phyloP scores from a whole-genome alignment of 2,113 vertebrate species.

The Actenoides hombroni region DNA sequence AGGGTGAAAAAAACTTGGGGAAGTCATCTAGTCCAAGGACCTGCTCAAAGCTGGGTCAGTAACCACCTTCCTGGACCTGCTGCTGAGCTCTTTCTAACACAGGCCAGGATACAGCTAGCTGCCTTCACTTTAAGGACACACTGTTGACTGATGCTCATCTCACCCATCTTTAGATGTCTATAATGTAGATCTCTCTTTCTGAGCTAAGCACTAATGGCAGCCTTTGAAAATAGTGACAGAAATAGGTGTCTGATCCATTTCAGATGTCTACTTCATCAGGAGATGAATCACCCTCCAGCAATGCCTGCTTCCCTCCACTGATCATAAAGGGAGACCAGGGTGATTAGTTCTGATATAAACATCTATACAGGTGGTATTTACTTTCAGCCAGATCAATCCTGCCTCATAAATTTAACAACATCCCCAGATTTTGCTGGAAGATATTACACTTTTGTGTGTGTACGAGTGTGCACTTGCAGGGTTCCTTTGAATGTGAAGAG shows the following conservation, averaged over 20 bases:
- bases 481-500: background rate
- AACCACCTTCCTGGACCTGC: background rate
- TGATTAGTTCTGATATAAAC: background rate
- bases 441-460: background rate
- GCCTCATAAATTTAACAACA: background rate
- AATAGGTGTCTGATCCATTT: slow-evolving; percentile 20
- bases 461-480: background rate
- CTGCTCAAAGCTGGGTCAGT: background rate
- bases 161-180: background rate
- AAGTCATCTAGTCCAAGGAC: background rate
- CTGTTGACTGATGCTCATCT: background rate
- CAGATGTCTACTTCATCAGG: background rate
- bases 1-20: background rate
- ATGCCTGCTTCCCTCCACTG: background rate
- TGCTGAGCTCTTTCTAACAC: background rate
- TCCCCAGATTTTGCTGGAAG: background rate
- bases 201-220: background rate
- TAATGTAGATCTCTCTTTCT: background rate
- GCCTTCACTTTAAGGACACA: background rate
- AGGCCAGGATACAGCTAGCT: background rate
- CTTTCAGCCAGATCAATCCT: background rate
- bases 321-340: background rate
- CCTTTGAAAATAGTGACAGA: slow-evolving; percentile 10
- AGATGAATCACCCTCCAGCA: background rate
- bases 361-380: background rate